These are phyloP conservation scores for Sinella curviseta DNA, from an alignment of 1,140 invertebrate genomes.

Conservation along the genomic window DNA sequence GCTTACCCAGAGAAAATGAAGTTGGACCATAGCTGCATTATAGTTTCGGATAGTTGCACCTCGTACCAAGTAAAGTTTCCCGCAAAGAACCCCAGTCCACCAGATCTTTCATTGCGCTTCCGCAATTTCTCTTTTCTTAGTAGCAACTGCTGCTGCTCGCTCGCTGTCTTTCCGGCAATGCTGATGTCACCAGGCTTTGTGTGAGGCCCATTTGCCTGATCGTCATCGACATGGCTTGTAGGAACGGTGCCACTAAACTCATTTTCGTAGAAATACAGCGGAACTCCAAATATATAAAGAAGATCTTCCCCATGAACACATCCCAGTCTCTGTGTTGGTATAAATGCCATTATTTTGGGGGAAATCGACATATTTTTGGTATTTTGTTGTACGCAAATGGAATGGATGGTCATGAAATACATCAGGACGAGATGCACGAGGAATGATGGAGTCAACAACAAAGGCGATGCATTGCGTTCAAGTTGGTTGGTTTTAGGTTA, in stretches of 20 bases:
- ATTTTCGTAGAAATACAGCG: slow-evolving; percentile 58
- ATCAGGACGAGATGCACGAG: background rate
- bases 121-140: background rate
- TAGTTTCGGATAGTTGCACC: slow-evolving; percentile 73
- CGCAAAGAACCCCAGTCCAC: slow-evolving; percentile 72
- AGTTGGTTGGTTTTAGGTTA: background rate
- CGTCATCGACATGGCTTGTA: background rate
- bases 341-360: no score
- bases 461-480: background rate
- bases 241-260: background rate
- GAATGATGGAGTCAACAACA: background rate
- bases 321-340: slow-evolving; percentile 64
- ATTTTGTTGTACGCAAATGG: no score
- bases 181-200: background rate
- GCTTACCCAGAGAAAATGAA: slow-evolving; percentile 81
- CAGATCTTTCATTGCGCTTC: slow-evolving; percentile 58
- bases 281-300: slow-evolving; percentile 86
- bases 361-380: no score
- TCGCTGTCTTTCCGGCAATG: background rate
- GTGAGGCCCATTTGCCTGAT: background rate
- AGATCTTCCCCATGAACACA: slow-evolving; percentile 87
- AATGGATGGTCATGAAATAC: no score
- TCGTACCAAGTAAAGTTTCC: slow-evolving; percentile 73
- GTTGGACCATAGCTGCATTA: slow-evolving; percentile 79
- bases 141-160: background rate